Percentiles rank a stretch among this genome's conserved stretches.
Evolutionary conservation across 1,140 invertebrate species (phyloP).

Genomic region (Portunus trituberculatus): DNA sequence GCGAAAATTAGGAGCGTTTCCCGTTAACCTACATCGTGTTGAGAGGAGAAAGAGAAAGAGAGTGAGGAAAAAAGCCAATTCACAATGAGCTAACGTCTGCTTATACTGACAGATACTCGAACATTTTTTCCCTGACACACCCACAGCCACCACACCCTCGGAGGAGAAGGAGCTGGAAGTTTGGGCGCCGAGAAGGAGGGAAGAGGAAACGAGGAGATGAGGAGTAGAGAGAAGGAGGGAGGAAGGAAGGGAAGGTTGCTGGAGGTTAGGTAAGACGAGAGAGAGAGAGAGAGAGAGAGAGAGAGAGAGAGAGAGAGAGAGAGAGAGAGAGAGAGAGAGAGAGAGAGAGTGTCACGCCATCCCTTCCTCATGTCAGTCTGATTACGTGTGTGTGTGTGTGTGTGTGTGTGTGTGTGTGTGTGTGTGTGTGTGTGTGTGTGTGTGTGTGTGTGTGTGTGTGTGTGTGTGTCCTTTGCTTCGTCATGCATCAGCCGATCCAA

Average conservation of each 20-base stretch:
- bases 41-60: background rate
- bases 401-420: background rate
- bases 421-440: conserved; percentile 32
- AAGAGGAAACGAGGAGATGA: background rate
- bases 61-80: background rate
- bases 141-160: background rate
- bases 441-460: conserved; percentile 26
- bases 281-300: conserved; percentile 45
- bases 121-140: background rate
- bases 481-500: background rate
- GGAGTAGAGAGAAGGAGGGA: background rate
- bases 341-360: background rate
- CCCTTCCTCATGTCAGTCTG: too few species aligned
- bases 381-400: background rate
- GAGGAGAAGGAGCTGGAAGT: too few species aligned
- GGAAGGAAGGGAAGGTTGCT: background rate
- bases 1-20: background rate
- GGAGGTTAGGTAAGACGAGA: background rate
- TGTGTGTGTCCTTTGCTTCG: background rate
- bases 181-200: too few species aligned
- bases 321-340: conserved; percentile 26
- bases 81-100: background rate
- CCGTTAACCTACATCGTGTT: background rate
- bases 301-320: conserved; percentile 48
- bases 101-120: background rate